phyloP scores from a whole-genome alignment of 2,797 vertebrate species.

The Muscicapa striata region DNA sequence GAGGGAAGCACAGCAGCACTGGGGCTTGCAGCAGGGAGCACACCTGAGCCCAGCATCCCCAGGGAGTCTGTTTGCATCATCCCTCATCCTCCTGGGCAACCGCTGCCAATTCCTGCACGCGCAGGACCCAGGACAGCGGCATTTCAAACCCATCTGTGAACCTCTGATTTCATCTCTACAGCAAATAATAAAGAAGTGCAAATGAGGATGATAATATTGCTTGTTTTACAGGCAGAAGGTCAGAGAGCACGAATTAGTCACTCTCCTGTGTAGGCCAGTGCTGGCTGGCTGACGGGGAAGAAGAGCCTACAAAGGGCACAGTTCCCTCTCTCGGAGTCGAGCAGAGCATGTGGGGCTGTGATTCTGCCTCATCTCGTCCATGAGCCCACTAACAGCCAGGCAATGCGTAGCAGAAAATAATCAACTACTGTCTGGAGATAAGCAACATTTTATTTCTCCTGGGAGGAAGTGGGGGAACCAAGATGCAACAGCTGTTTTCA shows the following conservation, averaged over 20 bases:
- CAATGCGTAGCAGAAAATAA: neutral
- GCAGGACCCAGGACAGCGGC: neutral
- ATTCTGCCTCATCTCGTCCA: neutral
- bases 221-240: constrained; percentile 60
- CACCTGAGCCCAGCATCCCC: neutral
- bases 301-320: neutral
- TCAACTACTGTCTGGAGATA: constrained; percentile 46
- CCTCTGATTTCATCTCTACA: neutral
- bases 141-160: neutral
- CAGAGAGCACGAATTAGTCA: constrained; percentile 42
- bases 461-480: constrained; percentile 7
- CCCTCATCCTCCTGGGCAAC: neutral
- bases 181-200: constrained; percentile 54
- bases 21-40: neutral
- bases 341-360: neutral
- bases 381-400: neutral
- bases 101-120: fast-evolving
- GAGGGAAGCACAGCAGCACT: neutral
- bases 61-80: neutral
- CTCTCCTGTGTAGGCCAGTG: constrained; percentile 24
- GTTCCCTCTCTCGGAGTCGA: neutral
- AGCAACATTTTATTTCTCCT: constrained; percentile 46
- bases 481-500: constrained; percentile 47
- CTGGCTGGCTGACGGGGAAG: neutral
- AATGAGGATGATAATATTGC: constrained; percentile 45